Evolutionary conservation across 2,797 vertebrate genomes (phyloP).

Genomic region (Betta splendens): DNA sequence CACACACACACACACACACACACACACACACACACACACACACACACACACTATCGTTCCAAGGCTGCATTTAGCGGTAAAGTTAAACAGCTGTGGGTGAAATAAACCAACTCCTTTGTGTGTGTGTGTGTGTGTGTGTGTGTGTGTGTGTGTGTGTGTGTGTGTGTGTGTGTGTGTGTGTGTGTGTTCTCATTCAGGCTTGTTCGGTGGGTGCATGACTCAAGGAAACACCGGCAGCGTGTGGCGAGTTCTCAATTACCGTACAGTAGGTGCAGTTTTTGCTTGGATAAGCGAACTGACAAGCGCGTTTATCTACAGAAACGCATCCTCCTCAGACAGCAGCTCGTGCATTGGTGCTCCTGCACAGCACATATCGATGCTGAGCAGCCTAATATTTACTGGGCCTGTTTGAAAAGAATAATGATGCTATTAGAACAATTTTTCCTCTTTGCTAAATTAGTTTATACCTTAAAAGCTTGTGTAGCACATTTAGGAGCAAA

Average conservation of each 20-base stretch:
- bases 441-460: neutral
- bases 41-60: neutral
- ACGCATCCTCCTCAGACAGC: conserved; percentile 19
- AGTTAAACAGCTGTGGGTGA: conserved; percentile 27
- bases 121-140: conserved; percentile 6
- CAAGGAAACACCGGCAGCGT: conserved; percentile 5
- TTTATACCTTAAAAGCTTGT: neutral
- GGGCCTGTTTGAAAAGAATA: neutral
- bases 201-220: conserved; percentile 14
- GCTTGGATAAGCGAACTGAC: conserved; percentile 34
- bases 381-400: conserved; percentile 4
- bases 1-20: neutral
- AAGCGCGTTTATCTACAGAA: conserved; percentile 25
- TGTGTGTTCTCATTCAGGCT: conserved; percentile 23
- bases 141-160: neutral
- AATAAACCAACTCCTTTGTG: conserved; percentile 14
- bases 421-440: conserved; percentile 5
- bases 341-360: conserved; percentile 2
- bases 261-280: conserved; percentile 27
- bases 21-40: neutral
- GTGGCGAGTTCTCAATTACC: conserved; percentile 39
- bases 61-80: conserved; percentile 32
- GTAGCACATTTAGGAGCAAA: neutral
- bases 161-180: neutral
- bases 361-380: neutral